Conservation (phyloP, 2,888 invertebrate species). For the Cheilosia soror region DNA sequence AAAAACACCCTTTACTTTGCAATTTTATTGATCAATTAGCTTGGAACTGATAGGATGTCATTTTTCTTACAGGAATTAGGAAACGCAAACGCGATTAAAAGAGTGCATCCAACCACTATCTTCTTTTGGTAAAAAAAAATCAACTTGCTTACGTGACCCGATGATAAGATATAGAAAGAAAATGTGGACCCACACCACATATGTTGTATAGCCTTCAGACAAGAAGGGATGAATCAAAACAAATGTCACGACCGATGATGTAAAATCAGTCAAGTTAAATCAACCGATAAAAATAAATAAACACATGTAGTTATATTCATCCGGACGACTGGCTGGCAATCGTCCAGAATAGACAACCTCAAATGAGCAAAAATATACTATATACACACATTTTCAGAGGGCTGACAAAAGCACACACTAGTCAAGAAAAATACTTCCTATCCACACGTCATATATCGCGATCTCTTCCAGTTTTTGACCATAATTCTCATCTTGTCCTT, state of each 20-base stretch:
- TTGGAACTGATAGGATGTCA: too few relatives aligned
- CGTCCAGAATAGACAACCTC: constrained; percentile 62
- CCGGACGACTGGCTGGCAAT: constrained; percentile 65
- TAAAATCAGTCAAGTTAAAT: constrained; percentile 73
- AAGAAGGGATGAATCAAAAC: constrained; percentile 52
- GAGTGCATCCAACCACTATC: too few relatives aligned
- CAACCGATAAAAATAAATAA: constrained; percentile 72
- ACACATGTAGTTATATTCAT: constrained; percentile 59
- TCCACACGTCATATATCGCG: too few relatives aligned
- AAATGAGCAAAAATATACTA: constrained; percentile 30
- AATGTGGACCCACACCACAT: neutral
- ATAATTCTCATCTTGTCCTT: neutral
- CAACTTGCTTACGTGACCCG: neutral
- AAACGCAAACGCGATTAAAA: too few relatives aligned
- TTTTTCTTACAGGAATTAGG: too few relatives aligned
- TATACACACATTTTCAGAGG: neutral
- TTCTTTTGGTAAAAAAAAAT: neutral
- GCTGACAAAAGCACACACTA: constrained; percentile 8
- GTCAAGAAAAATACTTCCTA: constrained; percentile 18
- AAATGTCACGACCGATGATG: constrained; percentile 69
- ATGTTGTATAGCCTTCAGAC: neutral
- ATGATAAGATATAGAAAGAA: neutral
- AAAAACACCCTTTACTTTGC: too few relatives aligned
- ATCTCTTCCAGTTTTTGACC: too few relatives aligned
- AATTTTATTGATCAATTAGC: too few relatives aligned